Evolutionary conservation across 2,888 invertebrate genomes (phyloP), one percentile per base, ranked within the genome.

Genomic region (Protophormia terraenovae): DNA sequence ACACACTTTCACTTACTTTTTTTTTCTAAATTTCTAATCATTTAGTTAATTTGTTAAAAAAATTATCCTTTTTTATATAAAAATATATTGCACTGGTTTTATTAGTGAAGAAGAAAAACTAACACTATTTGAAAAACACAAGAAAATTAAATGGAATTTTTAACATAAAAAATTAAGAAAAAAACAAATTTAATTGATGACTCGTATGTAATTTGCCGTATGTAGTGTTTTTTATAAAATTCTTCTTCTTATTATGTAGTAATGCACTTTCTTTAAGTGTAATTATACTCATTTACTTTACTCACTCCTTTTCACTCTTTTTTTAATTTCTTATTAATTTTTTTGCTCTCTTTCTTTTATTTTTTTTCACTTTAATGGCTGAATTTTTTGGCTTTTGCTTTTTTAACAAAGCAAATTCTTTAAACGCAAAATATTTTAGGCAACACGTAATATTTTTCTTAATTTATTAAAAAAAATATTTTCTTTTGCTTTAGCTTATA

Each of bases 201-300:
- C 69, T 71, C 12, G 78, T 53, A 47, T 45, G 45, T 47, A n/a
- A 19, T 76, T 75, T 72, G 67, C 67, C 19, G 73, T 75, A n/a
- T 66, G 66, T 76, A 45, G 72, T 83, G 29, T 78, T 67, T 67
- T 67, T 35, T 38, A 14, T 53, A 7, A 32, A 60, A 71, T 64
- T 35, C 69, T 79, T 79, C 75, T 84, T 79, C 78, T 79, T 84
- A 64, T 75, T 80, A 60, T 14, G n/a, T 53, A 66, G 50, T 35
- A 84, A 84, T 81, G 81, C 80, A 84, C 71, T 84, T 55, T 62
- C 55, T 38, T 76, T 19, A 60, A 60, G 62, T n/a, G n/a, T 53
- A 62, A 78, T 62, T 62, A 72, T 64, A 64, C 53, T 53, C 69
- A 75, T 47, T 77, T 66, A 72, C 50, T 73, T 41, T 58, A 2